Conservation (phyloP, 53 echinoderm and acorn worm genomes). For the Patiria pectinifera region DNA sequence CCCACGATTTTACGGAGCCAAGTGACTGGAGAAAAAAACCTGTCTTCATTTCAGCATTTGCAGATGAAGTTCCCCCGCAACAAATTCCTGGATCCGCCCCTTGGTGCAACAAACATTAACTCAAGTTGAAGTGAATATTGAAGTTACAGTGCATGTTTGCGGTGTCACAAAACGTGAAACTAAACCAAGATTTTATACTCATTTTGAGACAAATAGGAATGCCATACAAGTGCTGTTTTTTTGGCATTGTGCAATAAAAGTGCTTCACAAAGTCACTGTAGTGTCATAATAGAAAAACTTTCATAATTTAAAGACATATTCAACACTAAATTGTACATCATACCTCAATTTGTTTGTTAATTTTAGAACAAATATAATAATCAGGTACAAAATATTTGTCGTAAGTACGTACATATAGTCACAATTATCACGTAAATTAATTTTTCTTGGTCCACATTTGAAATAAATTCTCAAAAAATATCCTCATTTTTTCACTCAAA, state of each 20-base stretch:
- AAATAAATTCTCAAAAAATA: not conserved
- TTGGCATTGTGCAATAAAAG: not conserved
- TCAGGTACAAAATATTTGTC: not conserved
- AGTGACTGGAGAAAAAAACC: no score
- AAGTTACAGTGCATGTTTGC: no score
- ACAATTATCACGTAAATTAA: not conserved
- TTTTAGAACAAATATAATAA: conserved; percentile 1
- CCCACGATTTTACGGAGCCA: no score
- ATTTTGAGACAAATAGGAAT: no score
- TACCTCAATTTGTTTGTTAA: not conserved
- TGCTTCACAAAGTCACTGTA: not conserved
- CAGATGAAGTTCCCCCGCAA: no score
- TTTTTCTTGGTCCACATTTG: not conserved
- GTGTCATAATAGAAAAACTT: not conserved
- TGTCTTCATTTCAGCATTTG: no score
- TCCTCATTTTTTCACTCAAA: not conserved
- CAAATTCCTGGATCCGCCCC: no score
- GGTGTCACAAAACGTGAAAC: no score
- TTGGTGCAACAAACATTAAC: no score
- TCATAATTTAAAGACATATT: not conserved
- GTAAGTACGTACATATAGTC: not conserved
- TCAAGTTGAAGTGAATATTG: no score
- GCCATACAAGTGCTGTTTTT: no score
- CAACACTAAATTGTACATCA: not conserved
- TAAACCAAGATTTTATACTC: no score